Evolutionary conservation across 1,140 invertebrate species (phyloP).

Genomic region (Drosophila paulistorum): DNA sequence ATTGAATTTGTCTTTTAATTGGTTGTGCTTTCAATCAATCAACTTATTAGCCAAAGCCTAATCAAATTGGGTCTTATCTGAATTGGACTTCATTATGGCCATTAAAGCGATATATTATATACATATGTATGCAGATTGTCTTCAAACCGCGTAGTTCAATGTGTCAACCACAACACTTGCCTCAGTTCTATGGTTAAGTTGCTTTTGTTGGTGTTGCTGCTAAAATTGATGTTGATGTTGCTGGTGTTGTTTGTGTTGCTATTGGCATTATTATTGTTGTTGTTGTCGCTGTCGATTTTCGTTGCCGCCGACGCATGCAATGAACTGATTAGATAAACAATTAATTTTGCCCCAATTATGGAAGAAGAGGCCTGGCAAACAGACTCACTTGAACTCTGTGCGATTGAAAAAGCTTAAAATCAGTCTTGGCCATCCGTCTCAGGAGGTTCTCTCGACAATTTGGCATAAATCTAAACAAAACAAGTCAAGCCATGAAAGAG

Average conservation of each 20-base stretch:
- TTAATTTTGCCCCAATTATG: conserved; percentile 72
- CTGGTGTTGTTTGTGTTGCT: conserved; percentile 7
- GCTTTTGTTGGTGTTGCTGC: neutral
- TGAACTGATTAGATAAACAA: conserved; percentile 77
- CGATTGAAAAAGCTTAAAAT: conserved; percentile 78
- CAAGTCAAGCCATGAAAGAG: conserved; percentile 47
- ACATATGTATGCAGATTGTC: neutral
- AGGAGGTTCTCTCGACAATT: conserved; percentile 56
- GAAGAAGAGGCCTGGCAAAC: conserved; percentile 43
- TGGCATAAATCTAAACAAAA: conserved; percentile 80
- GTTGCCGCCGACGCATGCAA: conserved; percentile 55
- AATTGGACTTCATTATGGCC: conserved; percentile 1
- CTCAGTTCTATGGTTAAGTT: neutral
- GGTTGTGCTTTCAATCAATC: conserved; percentile 13
- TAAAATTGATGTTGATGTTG: neutral
- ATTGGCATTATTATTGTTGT: conserved; percentile 9
- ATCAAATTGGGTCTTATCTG: conserved; percentile 13
- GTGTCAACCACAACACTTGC: conserved; percentile 17
- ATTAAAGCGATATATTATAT: neutral
- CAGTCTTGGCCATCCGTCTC: conserved; percentile 1
- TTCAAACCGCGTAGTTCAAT: conserved; percentile 37
- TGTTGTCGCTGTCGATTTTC: conserved; percentile 14
- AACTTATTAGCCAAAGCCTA: conserved; percentile 7
- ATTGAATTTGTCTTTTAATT: conserved; percentile 10
- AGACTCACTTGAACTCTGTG: conserved; percentile 69